These are phyloP conservation scores for Dryococelus australis DNA, from an alignment of 2,888 invertebrate species.

Conservation along the genomic window DNA sequence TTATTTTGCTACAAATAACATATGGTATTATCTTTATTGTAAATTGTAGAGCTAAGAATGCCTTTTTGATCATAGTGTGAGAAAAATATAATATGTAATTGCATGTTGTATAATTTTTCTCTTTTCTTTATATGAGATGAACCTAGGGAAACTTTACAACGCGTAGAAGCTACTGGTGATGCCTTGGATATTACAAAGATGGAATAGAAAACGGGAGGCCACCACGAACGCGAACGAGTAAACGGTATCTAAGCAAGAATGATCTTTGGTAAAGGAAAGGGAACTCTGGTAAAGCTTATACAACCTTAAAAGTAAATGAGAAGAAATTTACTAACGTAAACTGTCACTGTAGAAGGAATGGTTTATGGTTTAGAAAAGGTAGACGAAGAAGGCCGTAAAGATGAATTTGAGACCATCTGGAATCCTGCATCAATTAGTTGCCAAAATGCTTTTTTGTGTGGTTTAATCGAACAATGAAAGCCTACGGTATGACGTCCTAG, in stretches of 20 bases:
- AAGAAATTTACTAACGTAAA: not conserved
- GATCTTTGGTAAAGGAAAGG: not conserved
- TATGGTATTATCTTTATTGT: no score
- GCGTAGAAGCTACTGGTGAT: not conserved
- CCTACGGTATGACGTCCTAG: not conserved
- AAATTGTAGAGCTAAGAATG: not conserved
- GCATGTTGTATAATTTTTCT: not conserved
- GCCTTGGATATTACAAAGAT: no score
- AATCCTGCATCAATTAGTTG: not conserved
- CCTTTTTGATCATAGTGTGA: not conserved
- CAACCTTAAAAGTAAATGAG: not conserved
- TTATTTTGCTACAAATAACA: not conserved
- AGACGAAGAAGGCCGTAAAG: not conserved
- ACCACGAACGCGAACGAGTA: conserved; percentile 1
- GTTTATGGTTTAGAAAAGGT: not conserved
- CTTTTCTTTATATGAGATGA: conserved; percentile 5
- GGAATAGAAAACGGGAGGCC: no score
- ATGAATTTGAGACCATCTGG: conserved; percentile 18
- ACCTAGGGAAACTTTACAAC: not conserved
- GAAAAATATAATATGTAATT: not conserved
- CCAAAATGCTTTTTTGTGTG: conserved; percentile 27
- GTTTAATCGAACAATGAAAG: conserved; percentile 19
- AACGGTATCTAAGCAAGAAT: not conserved
- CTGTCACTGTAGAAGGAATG: not conserved
- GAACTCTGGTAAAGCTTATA: not conserved